Percentiles rank a stretch among this genome's conserved stretches.
Evolutionary conservation across 1,140 invertebrate species (phyloP).

Genomic region (Luehdorfia chinensis): DNA sequence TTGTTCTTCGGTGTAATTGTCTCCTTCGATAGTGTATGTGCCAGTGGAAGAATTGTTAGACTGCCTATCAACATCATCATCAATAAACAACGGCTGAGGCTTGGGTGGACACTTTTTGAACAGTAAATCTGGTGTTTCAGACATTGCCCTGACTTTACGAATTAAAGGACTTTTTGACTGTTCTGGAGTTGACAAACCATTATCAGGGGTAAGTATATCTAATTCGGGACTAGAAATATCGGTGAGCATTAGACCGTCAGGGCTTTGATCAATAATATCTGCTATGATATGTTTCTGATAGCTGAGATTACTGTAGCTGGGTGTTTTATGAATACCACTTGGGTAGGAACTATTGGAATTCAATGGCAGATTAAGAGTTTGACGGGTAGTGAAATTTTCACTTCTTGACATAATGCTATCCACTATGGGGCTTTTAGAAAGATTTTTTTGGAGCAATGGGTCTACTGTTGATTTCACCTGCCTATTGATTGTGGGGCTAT

Average conservation of each 20-base stretch:
- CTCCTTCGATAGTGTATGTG: constrained; percentile 92
- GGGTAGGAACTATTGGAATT: constrained; percentile 70
- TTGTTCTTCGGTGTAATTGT: constrained; percentile 90
- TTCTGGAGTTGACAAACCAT: constrained; percentile 65
- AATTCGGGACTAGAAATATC: constrained; percentile 79
- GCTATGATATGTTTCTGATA: constrained; percentile 56
- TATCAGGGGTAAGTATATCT: constrained; percentile 77
- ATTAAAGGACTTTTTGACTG: constrained; percentile 50
- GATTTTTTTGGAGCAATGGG: constrained; percentile 47
- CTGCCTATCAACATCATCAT: constrained; percentile 61
- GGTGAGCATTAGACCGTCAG: constrained; percentile 71
- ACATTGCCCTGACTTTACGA: constrained; percentile 47
- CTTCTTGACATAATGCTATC: constrained; percentile 76
- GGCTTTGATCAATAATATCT: constrained; percentile 71
- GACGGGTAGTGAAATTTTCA: constrained; percentile 63
- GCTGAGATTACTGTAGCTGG: constrained; percentile 55
- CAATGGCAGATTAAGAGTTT: constrained; percentile 72
- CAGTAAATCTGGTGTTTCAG: constrained; percentile 59
- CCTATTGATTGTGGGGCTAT: constrained; percentile 47
- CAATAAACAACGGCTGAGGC: constrained; percentile 55
- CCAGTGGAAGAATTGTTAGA: constrained; percentile 82
- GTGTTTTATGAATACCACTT: constrained; percentile 58
- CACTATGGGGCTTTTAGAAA: constrained; percentile 74
- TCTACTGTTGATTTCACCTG: constrained; percentile 58
- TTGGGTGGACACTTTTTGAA: constrained; percentile 61